Base-by-base conservation (phyloP, 2,113 vertebrate genomes). In the Paradoxurus hermaphroditus region DNA sequence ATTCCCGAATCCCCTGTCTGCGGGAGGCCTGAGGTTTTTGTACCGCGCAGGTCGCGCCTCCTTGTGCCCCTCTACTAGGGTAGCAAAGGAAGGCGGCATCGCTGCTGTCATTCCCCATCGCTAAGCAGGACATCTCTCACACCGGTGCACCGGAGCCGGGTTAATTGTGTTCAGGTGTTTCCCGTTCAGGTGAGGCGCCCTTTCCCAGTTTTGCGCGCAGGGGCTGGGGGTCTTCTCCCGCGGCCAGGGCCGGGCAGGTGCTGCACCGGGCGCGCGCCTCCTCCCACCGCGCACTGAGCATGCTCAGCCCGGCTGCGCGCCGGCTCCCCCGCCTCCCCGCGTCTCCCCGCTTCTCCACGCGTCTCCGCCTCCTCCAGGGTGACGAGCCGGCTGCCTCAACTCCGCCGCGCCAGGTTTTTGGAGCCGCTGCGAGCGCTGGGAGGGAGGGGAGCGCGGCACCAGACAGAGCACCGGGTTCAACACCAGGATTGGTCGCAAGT, bases 401-500 rank as follows among this genome's bases (percentile, higher is more conserved):
- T 94, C 92, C 31, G 41, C n/a, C 1, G 86, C 78, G 93, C 98
- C 98, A 56, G 97, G 96, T 96, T 97, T 97, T 97, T 34, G 0
- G 83, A 91, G 89, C 93, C 4, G 94, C 98, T 91, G 70, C 7
- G 16, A 51, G 75, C 81, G 14, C 25, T 1, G 14, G 79, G 91
- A 93, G 91, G 85, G 83, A 78, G 85, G 29, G 77, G 90, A 93
- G 72, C 56, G 59, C 88, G n/a, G 86, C 83, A 1, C 21, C 65
- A 31, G 75, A 67, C 95, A 0, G 65, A 92, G 91, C 90, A 6
- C 81, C 3, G 51, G 96, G 86, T 97, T 95, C 94, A 63, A 51
- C 92, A 5, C 77, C 68, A 19, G 95, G 96, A 98, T 96, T 97
- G 98, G 98, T 90, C 86, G 93, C 98, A 87, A 98, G 97, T 98